These are phyloP conservation scores for Atherinosoma microstoma DNA, from an alignment of 2,797 vertebrate species.

Conservation along the genomic window DNA sequence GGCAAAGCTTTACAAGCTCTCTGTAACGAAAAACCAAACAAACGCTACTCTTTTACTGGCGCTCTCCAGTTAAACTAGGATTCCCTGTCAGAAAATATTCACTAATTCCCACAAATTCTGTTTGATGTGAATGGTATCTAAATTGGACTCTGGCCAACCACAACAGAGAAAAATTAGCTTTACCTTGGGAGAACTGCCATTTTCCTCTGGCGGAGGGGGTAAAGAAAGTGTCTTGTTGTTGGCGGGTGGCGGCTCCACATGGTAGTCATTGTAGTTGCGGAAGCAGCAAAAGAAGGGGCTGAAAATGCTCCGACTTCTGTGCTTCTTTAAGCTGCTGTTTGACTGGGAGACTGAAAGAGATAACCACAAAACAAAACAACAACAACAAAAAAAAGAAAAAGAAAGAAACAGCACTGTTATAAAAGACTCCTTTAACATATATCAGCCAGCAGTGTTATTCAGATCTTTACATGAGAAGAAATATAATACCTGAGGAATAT, in stretches of 20 bases:
- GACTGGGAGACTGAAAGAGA: slow-evolving; percentile 90
- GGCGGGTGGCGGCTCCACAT: slow-evolving; percentile 88
- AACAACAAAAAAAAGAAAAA: background rate
- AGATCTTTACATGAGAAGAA: background rate
- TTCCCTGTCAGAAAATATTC: slow-evolving; percentile 24
- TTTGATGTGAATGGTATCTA: slow-evolving; percentile 23
- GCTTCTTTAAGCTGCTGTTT: slow-evolving; percentile 96
- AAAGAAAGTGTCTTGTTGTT: slow-evolving; percentile 89
- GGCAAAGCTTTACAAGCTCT: slow-evolving; percentile 65
- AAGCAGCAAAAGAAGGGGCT: slow-evolving; percentile 99
- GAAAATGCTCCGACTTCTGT: slow-evolving; percentile 94
- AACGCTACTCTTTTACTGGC: slow-evolving; percentile 44
- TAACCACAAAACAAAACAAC: background rate
- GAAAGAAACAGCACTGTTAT: slow-evolving; percentile 3
- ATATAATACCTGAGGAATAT: background rate
- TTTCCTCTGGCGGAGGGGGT: slow-evolving; percentile 92
- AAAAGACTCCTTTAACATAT: background rate
- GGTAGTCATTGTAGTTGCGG: slow-evolving; percentile 96
- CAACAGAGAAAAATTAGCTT: slow-evolving; percentile 56
- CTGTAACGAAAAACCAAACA: slow-evolving; percentile 62
- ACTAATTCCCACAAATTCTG: slow-evolving; percentile 26
- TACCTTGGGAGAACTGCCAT: slow-evolving; percentile 94
- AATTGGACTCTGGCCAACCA: slow-evolving; percentile 34
- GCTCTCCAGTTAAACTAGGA: slow-evolving; percentile 25
- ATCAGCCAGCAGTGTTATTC: background rate